Evolutionary conservation across 1,140 invertebrate species (phyloP).

Genomic region (Centruroides sculpturatus): DNA sequence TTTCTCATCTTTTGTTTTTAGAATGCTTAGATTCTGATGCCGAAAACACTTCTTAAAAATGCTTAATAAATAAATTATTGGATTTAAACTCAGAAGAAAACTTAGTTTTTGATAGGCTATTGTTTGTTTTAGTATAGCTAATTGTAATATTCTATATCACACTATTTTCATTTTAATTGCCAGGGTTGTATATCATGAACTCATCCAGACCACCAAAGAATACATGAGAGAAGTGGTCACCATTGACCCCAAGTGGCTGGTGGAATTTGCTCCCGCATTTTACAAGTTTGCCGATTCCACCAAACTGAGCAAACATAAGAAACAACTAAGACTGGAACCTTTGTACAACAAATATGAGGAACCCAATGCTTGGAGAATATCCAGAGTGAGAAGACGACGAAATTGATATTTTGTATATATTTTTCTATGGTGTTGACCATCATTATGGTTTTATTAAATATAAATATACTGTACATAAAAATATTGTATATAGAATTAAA

Average conservation of each 20-base stretch:
- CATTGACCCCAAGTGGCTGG: conserved; percentile 98
- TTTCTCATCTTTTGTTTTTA: too few relatives aligned
- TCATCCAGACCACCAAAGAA: conserved; percentile 98
- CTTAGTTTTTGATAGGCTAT: too few relatives aligned
- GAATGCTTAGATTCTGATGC: too few relatives aligned
- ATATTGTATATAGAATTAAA: too few relatives aligned
- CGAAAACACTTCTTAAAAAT: too few relatives aligned
- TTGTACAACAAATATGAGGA: conserved; percentile 99
- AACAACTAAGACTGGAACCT: conserved; percentile 95
- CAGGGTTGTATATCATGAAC: conserved; percentile 95
- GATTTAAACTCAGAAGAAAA: too few relatives aligned
- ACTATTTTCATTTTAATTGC: conserved; percentile 21
- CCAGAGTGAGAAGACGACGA: conserved; percentile 69
- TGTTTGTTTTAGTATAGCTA: too few relatives aligned
- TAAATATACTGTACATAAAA: too few relatives aligned
- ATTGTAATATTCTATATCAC: too few relatives aligned
- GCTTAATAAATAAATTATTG: too few relatives aligned
- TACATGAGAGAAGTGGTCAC: conserved; percentile 99
- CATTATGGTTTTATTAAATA: too few relatives aligned
- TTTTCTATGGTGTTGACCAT: too few relatives aligned
- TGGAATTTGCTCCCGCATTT: conserved; percentile 97
- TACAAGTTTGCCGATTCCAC: conserved; percentile 99
- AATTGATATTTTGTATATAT: conserved; percentile 40
- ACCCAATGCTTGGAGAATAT: conserved; percentile 98
- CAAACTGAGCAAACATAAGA: conserved; percentile 97